Evolutionary conservation across 2,888 invertebrate species (phyloP), one percentile per base, ranked within the genome.

Genomic region (Zygothrica quintamaculata): DNA sequence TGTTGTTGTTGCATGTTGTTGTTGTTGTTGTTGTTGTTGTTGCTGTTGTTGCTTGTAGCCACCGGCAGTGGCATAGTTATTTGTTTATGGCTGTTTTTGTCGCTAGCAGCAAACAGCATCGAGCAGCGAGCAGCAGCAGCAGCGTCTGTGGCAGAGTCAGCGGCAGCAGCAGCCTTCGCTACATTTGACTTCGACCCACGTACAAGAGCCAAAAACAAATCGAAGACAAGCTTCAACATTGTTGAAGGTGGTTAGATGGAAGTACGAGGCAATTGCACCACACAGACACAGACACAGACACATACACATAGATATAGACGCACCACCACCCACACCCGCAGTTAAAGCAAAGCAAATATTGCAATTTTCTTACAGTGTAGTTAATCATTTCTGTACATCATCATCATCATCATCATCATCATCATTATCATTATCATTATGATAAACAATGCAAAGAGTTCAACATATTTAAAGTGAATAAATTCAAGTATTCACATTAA

Each of bases 221-320:
- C 87, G 87, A 70, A 87, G 71, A 84, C 85, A 81, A 65, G 77
- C 82, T 71, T 62, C 52, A 84, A 84, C 80, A 81, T 64, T 40
- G 67, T 60, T 56, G 65, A 53, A 55, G 59, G 42, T 53, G 51
- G 39, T 37, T 39, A n/a, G 46, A 15, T 9, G 31, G 25, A 12
- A 42, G 52, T 22, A 22, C 5, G 43, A 33, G 25, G 29, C 9
- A 9, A 1, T 29, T 7, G 29, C 9, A 9, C 9, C 29, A 29
- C 7, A n/a, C n/a, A n/a, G n/a, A n/a, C n/a, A n/a, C n/a, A n/a
- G n/a, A n/a, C n/a, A n/a, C n/a, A n/a, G n/a, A n/a, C n/a, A n/a
- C n/a, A n/a, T n/a, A n/a, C 7, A n/a, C 9, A 29, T 5, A 29
- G 9, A 29, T 9, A 5, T 12, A 46, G 39, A 46, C 37, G 50